Percentiles rank a stretch among this genome's conserved stretches.
These are phyloP conservation scores for Rhingia rostrata DNA, from an alignment of 2,888 invertebrate species.

Conservation along the genomic window DNA sequence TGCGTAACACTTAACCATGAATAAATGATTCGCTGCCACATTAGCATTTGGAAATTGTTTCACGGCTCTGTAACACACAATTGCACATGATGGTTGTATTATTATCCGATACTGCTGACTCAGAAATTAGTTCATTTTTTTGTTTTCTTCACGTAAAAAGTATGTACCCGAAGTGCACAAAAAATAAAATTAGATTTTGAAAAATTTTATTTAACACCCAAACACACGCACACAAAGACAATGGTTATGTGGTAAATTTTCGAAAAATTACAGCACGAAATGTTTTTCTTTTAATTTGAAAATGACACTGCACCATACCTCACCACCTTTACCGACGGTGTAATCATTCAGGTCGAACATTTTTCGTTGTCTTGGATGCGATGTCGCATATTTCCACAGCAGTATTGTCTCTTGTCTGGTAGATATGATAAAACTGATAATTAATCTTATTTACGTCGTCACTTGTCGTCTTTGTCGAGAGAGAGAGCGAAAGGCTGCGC, in stretches of 20 bases:
- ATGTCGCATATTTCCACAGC: conserved; percentile 54
- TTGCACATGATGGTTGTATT: conserved; percentile 2
- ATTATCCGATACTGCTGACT: conserved; percentile 41
- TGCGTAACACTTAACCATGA: conserved; percentile 1
- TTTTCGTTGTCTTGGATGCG: conserved; percentile 49
- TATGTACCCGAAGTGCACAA: conserved; percentile 2
- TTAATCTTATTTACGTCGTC: conserved; percentile 44
- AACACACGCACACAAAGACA: conserved; percentile 25
- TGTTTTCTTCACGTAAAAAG: background rate
- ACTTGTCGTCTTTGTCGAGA: background rate
- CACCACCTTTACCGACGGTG: conserved; percentile 43
- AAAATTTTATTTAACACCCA: conserved; percentile 39
- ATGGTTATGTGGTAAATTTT: conserved; percentile 15
- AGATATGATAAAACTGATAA: conserved; percentile 48
- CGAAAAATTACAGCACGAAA: conserved; percentile 18
- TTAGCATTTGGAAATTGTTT: conserved; percentile 14
- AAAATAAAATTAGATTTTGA: conserved; percentile 60
- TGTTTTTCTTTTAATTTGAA: conserved; percentile 14
- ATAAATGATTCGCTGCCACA: conserved; percentile 11
- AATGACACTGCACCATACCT: conserved; percentile 45
- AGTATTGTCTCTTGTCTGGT: conserved; percentile 10
- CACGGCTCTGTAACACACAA: conserved; percentile 1
- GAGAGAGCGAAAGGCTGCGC: background rate
- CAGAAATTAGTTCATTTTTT: conserved; percentile 27
- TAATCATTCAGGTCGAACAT: conserved; percentile 63